phyloP scores from a whole-genome alignment of 2,113 vertebrate genomes.

The Zingel zingel region DNA sequence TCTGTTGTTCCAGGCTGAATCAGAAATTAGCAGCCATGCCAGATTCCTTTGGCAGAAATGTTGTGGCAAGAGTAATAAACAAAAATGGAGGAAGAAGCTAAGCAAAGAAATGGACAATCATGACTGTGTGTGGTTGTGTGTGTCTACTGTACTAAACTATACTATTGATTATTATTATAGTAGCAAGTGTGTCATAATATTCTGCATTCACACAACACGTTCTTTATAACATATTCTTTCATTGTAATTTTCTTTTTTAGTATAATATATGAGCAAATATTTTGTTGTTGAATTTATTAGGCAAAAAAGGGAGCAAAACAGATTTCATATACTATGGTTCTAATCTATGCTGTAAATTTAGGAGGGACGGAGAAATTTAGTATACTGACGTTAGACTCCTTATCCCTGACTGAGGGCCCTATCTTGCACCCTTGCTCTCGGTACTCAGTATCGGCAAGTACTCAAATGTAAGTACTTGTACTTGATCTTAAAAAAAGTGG shows the following conservation, averaged over 20 bases:
- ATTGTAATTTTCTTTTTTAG: background rate
- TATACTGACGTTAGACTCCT: background rate
- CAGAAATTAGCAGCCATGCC: slow-evolving; percentile 72
- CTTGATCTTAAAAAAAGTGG: no score
- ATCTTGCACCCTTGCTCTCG: no score
- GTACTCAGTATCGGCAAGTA: no score
- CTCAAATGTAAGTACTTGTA: no score
- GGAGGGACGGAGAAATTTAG: background rate
- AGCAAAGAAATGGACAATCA: slow-evolving; percentile 47
- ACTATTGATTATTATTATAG: background rate
- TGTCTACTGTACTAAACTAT: no score
- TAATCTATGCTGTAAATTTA: background rate
- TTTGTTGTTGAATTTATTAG: background rate
- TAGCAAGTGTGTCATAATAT: no score
- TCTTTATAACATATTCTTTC: background rate
- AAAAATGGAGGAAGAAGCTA: slow-evolving; percentile 35
- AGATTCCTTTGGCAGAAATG: slow-evolving; percentile 59
- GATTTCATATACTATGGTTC: background rate
- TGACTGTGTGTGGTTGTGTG: background rate
- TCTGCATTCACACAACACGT: background rate
- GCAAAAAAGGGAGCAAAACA: background rate
- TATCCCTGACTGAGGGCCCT: background rate
- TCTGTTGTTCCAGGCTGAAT: slow-evolving; percentile 57
- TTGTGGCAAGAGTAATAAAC: slow-evolving; percentile 23
- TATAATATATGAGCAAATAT: background rate